Percentiles rank a stretch among this genome's conserved stretches.
These are phyloP conservation scores for Psittacula derbiana DNA, from an alignment of 2,797 vertebrate genomes.

Conservation along the genomic window DNA sequence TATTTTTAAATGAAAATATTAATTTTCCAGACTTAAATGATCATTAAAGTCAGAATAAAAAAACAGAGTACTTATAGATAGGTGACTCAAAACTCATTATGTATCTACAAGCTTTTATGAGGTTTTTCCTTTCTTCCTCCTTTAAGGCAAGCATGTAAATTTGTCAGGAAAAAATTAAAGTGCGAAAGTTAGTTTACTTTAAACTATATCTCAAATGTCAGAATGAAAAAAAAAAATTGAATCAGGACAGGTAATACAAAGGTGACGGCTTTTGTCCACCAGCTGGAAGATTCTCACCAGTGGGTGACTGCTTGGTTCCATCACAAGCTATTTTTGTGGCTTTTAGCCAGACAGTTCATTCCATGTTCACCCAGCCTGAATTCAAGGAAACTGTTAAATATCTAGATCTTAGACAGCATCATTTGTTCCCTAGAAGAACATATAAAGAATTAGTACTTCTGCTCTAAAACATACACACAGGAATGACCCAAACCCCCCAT, in stretches of 20 bases:
- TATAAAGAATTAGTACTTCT: neutral
- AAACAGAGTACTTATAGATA: neutral
- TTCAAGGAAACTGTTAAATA: neutral
- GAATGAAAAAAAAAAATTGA: neutral
- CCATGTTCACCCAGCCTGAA: neutral
- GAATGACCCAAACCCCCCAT: neutral
- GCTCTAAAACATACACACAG: neutral
- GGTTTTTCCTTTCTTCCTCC: neutral
- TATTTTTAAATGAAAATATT: neutral
- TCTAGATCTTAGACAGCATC: neutral
- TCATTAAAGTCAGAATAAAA: neutral
- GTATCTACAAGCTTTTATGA: neutral
- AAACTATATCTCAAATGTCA: neutral
- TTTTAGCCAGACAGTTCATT: neutral
- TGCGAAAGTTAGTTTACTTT: neutral
- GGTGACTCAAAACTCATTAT: neutral
- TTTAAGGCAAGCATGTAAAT: neutral
- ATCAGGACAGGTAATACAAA: neutral
- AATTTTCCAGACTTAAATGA: neutral
- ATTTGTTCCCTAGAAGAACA: neutral
- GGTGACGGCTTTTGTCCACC: neutral
- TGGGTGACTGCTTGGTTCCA: neutral
- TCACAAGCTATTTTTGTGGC: neutral
- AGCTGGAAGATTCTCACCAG: fast-evolving
- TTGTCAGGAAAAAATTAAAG: neutral